A percentile compares a stretch with the other conserved stretches of the same genome.
phyloP scores from a whole-genome alignment of 2,888 invertebrate species.

The Heteromyza rotundicornis region DNA sequence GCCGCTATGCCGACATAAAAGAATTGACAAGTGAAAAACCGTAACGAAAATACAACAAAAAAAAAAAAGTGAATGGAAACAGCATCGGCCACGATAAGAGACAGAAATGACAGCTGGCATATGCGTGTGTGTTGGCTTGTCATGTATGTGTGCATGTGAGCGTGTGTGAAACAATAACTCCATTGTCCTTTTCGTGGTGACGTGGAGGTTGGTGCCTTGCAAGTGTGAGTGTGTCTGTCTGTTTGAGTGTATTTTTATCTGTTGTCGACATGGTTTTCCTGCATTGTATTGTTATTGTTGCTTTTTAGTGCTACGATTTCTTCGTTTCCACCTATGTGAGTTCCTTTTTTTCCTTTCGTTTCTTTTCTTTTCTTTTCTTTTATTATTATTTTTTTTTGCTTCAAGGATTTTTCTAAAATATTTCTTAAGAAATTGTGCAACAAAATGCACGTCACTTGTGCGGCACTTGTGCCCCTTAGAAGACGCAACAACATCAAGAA shows the following conservation, averaged over 20 bases:
- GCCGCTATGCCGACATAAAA: background rate
- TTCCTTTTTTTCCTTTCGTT: background rate
- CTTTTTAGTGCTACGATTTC: no score
- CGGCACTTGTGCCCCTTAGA: no score
- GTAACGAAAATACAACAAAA: background rate
- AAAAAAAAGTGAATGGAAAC: background rate
- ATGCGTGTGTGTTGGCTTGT: background rate
- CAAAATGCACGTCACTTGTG: background rate
- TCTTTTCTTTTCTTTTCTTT: background rate
- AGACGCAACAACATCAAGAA: no score
- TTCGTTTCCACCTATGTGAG: background rate
- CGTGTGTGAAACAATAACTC: constrained; percentile 9
- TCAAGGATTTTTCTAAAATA: constrained; percentile 30
- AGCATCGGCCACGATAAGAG: constrained; percentile 30
- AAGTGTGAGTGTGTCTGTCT: constrained; percentile 17
- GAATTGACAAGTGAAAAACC: constrained; percentile 1
- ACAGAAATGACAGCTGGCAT: background rate
- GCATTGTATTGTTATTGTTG: constrained; percentile 28
- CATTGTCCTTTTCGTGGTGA: constrained; percentile 4
- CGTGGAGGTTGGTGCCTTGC: background rate
- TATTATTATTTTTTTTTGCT: constrained; percentile 29
- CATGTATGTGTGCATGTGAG: background rate
- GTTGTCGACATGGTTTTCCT: constrained; percentile 23
- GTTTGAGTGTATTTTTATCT: no score
- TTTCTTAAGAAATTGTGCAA: constrained; percentile 5